Base-by-base conservation (phyloP, 1,140 invertebrate genomes). In the Drosophila tropicalis region DNA sequence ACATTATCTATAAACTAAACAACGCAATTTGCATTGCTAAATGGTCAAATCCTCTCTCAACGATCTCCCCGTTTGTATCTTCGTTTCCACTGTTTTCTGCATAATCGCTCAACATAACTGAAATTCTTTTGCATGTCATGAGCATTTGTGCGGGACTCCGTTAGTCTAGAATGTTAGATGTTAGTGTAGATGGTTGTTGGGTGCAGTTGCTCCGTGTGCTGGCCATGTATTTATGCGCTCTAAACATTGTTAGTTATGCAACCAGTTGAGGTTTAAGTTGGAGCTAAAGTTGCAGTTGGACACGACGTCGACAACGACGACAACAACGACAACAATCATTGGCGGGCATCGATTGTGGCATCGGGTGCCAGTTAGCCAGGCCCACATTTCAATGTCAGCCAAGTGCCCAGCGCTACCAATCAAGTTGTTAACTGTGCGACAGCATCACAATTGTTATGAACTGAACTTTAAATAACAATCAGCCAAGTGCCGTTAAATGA, bases 391-490 rank as follows among this genome's bases (percentile, higher is more conserved):
- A 86, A 86, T 86, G 83, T 86, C 83, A 87, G 81, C 72, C 81
- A 79, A 79, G 60, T 87, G 84, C 83, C 79, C 83, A 87, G 76
- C 70, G 83, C 83, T 87, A 86, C 83, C 83, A 86, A 86, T 86
- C 83, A 86, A 86, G 83, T 86, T 86, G 83, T 86, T 86, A 86
- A 83, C 83, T 89, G 87, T 87, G 84, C 79, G 15, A 67, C 34
- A 58, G 56, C 40, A 17, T 39, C 65, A 72, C 83, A 86, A 86
- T 86, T 86, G 83, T 86, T 86, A 86, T 86, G 83, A 86, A 86
- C 83, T 89, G 69, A 83, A 86, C 83, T 86, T 87, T 86, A 86
- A 89, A 89, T 83, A 87, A 86, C 83, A 86, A 86, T 86, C 83
- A 86, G 79, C 79, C 84, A 87, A 86, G 83, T 86, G 84, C 83